phyloP scores from a whole-genome alignment of 2,113 vertebrate genomes.

The Pseudolaguvia tuberculata region DNA sequence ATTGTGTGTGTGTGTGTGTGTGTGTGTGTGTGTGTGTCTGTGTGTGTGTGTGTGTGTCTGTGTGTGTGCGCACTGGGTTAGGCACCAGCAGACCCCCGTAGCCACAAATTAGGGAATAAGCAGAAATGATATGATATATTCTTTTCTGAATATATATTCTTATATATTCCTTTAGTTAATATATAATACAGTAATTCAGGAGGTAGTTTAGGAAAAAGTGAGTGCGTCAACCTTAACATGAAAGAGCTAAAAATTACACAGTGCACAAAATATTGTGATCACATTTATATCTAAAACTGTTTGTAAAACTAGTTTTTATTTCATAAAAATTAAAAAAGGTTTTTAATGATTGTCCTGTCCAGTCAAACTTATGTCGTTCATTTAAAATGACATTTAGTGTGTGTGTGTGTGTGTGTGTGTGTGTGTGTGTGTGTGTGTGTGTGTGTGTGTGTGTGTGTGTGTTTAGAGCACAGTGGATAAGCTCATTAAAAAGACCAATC shows the following conservation, averaged over 20 bases:
- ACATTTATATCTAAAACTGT: neutral
- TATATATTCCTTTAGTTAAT: no score
- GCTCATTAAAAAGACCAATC: slow-evolving; percentile 80
- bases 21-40: slow-evolving; percentile 28
- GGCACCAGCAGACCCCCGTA: no score
- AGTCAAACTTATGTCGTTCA: neutral
- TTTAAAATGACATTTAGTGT: neutral
- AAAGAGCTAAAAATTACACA: neutral
- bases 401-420: slow-evolving; percentile 46
- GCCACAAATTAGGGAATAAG: no score
- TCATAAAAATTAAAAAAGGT: no score
- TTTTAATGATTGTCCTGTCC: neutral
- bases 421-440: slow-evolving; percentile 40
- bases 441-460: slow-evolving; percentile 46
- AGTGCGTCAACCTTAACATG: neutral
- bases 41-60: no score
- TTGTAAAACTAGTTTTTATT: no score
- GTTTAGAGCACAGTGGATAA: slow-evolving; percentile 77
- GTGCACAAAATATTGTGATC: neutral
- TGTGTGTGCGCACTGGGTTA: no score
- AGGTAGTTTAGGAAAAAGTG: no score
- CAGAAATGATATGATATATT: no score
- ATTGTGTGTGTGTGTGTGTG: slow-evolving; percentile 27
- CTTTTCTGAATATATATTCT: no score
- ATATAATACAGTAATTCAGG: neutral